A percentile compares a stretch with the other conserved stretches of the same genome.
Evolutionary conservation across 2,797 vertebrate genomes (phyloP).

Genomic region (Lerista edwardsae): DNA sequence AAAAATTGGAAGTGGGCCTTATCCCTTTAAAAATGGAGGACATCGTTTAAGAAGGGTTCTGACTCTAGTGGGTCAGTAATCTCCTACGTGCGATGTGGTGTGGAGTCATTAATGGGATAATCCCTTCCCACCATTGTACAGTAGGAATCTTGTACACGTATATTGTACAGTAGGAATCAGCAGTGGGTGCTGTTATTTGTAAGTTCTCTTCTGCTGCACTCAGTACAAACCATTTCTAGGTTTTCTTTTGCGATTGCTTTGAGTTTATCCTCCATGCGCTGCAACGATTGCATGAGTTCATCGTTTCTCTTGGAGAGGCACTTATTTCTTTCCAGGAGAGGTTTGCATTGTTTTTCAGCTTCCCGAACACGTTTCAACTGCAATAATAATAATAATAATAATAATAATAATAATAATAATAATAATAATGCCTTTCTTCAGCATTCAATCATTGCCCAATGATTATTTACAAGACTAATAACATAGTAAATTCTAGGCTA

Average conservation of each 20-base stretch:
- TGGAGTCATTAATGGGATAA: background rate
- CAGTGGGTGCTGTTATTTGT: background rate
- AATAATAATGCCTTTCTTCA: background rate
- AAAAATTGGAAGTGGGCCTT: background rate
- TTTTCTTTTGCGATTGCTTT: conserved; percentile 92
- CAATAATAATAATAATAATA: conserved; percentile 33
- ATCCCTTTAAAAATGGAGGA: background rate
- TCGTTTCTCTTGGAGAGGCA: conserved; percentile 94
- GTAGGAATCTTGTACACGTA: background rate
- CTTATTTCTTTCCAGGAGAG: conserved; percentile 97
- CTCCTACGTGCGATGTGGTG: background rate
- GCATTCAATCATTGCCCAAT: background rate
- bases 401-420: background rate
- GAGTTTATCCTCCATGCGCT: conserved; percentile 94
- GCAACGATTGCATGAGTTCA: conserved; percentile 91
- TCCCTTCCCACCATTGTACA: background rate
- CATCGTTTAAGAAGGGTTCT: too few species aligned
- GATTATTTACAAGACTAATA: background rate
- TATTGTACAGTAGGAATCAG: too few species aligned
- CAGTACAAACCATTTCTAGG: conserved; percentile 90
- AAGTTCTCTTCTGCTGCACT: conserved; percentile 11
- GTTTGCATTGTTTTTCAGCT: conserved; percentile 96
- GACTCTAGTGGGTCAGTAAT: background rate
- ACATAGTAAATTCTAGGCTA: background rate
- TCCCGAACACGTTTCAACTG: conserved; percentile 95